Percentiles rank a stretch among this genome's conserved stretches.
Evolutionary conservation across 1,140 invertebrate species (phyloP).

Genomic region (Meloidogyne chitwoodi): DNA sequence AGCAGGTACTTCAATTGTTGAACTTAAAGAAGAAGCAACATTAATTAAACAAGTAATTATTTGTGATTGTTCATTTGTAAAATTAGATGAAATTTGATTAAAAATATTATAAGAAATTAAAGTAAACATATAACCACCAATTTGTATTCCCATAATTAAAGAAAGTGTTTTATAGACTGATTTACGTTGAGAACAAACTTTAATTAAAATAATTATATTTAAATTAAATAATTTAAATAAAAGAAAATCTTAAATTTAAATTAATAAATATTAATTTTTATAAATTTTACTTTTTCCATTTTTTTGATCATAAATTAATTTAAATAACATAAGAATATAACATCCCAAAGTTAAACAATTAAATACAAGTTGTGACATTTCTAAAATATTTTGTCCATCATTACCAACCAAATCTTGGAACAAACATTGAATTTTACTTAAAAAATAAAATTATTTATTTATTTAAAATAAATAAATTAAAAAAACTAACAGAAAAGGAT

Average conservation of each 20-base stretch:
- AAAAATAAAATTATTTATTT: not conserved
- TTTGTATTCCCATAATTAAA: not conserved
- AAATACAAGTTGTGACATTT: not conserved
- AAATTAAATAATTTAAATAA: too few species aligned
- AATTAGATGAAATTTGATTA: not conserved
- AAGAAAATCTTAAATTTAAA: too few species aligned
- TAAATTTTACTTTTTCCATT: not conserved
- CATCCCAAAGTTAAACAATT: not conserved
- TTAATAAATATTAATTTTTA: too few species aligned
- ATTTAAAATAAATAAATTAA: not conserved
- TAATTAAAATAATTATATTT: too few species aligned
- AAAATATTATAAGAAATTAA: not conserved
- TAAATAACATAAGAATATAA: not conserved
- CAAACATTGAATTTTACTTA: not conserved
- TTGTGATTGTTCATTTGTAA: not conserved
- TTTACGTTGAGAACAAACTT: not conserved
- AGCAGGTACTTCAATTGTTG: not conserved
- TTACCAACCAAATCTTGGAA: not conserved
- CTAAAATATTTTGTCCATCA: not conserved
- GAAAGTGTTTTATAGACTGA: not conserved
- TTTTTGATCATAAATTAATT: not conserved
- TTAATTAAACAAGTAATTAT: not conserved
- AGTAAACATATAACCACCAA: not conserved
- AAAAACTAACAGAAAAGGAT: not conserved
- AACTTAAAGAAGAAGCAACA: not conserved